Conservation (phyloP, 2,113 vertebrate species). For the Marmota flaviventris region DNA sequence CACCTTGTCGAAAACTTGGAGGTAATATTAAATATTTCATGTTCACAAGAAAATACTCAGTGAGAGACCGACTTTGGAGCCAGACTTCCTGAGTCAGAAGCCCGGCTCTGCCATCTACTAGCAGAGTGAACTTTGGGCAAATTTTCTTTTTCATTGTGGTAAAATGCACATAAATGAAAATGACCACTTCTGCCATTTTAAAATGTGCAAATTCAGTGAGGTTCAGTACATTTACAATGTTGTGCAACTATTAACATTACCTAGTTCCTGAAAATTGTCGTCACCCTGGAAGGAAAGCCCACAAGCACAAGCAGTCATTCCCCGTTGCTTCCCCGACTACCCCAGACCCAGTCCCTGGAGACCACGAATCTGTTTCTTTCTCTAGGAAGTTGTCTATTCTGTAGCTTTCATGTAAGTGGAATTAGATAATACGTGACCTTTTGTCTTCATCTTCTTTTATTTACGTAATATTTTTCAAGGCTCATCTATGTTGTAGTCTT, state of each 20-base stretch:
- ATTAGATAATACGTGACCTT: background rate
- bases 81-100: background rate
- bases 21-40: background rate
- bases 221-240: background rate
- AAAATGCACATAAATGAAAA: background rate
- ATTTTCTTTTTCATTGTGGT: background rate
- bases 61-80: background rate
- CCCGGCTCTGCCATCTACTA: background rate
- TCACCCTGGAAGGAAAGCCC: background rate
- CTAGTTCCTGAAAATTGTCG: background rate
- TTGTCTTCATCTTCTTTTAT: background rate
- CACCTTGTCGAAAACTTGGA: background rate
- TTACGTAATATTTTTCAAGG: background rate
- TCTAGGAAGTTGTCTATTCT: background rate
- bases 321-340: background rate
- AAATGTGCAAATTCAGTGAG: background rate
- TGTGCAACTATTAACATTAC: background rate
- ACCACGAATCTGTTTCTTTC: background rate
- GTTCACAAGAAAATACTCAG: background rate
- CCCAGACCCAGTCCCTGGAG: background rate
- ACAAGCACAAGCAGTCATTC: background rate
- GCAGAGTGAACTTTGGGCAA: background rate
- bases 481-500: background rate
- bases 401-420: background rate
- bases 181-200: background rate